A percentile compares a stretch with the other conserved stretches of the same genome.
phyloP scores from a whole-genome alignment of 1,140 invertebrate species.

The Cydia fagiglandana region DNA sequence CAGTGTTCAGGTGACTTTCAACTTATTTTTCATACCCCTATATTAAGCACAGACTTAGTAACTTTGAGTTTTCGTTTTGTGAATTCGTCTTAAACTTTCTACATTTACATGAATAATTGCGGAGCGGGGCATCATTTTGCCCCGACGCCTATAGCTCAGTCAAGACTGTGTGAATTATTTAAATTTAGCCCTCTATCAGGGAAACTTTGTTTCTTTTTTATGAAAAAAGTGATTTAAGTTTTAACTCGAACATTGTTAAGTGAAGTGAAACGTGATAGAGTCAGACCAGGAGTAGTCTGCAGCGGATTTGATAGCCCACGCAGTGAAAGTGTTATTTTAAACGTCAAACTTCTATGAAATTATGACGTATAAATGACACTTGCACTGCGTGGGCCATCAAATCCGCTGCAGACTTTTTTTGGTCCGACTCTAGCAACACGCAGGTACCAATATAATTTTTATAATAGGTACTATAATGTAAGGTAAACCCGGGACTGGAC shows the following conservation, averaged over 20 bases:
- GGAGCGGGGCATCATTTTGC: constrained; percentile 35
- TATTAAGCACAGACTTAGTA: constrained; percentile 25
- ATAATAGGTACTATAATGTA: too few species aligned
- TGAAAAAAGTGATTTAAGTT: constrained; percentile 1
- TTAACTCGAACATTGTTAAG: neutral
- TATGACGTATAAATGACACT: too few species aligned
- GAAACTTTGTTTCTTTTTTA: neutral
- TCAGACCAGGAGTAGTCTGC: too few species aligned
- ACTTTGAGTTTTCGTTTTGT: constrained; percentile 35
- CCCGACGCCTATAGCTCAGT: constrained; percentile 22
- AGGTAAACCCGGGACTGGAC: too few species aligned
- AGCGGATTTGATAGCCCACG: too few species aligned
- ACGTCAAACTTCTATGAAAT: too few species aligned
- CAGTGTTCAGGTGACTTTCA: neutral
- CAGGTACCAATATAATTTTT: too few species aligned
- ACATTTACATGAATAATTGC: constrained; percentile 44
- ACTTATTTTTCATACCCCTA: constrained; percentile 18
- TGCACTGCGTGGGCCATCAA: too few species aligned
- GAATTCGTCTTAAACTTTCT: constrained; percentile 41
- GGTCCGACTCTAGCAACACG: too few species aligned
- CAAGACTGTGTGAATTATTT: constrained; percentile 17
- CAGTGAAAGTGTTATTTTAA: too few species aligned
- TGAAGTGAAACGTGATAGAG: too few species aligned
- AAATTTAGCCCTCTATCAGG: constrained; percentile 8
- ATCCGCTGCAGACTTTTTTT: too few species aligned